Evolutionary conservation across 2,888 invertebrate species (phyloP).

Genomic region (Sisyra terminalis): DNA sequence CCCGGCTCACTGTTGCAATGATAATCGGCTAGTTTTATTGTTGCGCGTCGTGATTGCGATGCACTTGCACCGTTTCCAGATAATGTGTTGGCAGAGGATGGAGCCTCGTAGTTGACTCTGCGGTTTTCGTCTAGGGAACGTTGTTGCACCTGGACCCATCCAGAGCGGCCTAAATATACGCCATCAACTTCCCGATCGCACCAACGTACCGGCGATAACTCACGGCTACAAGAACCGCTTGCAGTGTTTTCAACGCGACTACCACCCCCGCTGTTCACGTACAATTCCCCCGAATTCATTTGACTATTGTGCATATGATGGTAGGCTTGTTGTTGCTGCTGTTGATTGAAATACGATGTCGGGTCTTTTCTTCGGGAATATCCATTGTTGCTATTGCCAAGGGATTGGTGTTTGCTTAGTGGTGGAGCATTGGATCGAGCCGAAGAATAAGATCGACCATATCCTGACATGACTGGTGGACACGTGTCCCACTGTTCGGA

Average conservation of each 20-base stretch:
- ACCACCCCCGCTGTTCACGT: constrained; percentile 18
- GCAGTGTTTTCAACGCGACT: constrained; percentile 14
- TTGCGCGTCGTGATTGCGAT: constrained; percentile 22
- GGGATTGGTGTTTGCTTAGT: constrained; percentile 22
- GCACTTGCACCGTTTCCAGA: constrained; percentile 14
- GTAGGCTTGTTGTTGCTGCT: constrained; percentile 12
- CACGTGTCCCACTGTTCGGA: constrained; percentile 36
- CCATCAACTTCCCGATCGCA: constrained; percentile 40
- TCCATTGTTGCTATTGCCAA: constrained; percentile 15
- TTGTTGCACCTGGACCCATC: constrained; percentile 37
- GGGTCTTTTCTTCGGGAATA: constrained; percentile 12
- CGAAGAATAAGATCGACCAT: constrained; percentile 13
- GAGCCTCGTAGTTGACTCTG: constrained; percentile 22
- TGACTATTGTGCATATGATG: constrained; percentile 23
- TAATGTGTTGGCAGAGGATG: constrained; percentile 3
- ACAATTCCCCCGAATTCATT: constrained; percentile 28
- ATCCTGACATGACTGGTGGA: constrained; percentile 23
- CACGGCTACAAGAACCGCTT: constrained; percentile 28
- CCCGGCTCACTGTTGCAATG: constrained; percentile 29
- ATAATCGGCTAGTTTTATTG: constrained; percentile 33
- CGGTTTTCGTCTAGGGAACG: constrained; percentile 34
- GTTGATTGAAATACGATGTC: constrained; percentile 19
- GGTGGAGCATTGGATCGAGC: constrained; percentile 12
- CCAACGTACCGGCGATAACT: constrained; percentile 39
- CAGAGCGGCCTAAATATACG: constrained; percentile 36